Base-by-base conservation (phyloP, 2,888 invertebrate species). In the Abscondita cerata region DNA sequence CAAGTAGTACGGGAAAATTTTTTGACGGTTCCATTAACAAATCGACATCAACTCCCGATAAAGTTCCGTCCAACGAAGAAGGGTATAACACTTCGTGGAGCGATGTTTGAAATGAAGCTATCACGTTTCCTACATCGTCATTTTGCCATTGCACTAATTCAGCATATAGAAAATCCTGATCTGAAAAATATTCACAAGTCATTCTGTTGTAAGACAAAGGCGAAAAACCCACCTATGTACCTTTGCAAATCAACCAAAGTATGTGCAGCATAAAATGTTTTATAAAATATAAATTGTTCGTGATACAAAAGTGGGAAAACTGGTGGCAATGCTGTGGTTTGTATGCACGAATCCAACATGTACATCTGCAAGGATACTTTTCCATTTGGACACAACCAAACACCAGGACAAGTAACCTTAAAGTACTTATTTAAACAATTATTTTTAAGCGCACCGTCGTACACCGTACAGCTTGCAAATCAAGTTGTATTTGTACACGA, bases 321-420 rank as follows among this genome's bases (percentile, higher is more conserved):
- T 0, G 93, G 91, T 1, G 85, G 82, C 38, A 87, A 78, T 56
- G 85, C 80, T 65, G 84, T 84, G 5, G 92, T 92, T 76, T 89
- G 87, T 66, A 87, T 85, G 70, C 85, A 87, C 31, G 88, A 87
- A 40, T 89, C 89, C 46, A 93, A 82, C 52, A 89, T 83, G 68
- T 84, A 86, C 34, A 93, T 83, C 65, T 87, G 87, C 19, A 93
- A 81, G 5, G 89, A 89, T 6, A 91, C 85, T 73, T 88, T 86
- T n/a, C 93, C 92, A 78, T 89, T 89, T 64, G 90, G 88, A 73
- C 91, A 91, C 25, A 93, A 81, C 90, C 92, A 93, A 11, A 93
- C 92, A 31, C 93, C 93, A n/a, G 93, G 93, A 77, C 93, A 93
- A 58, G 90, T 88, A 20, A 93, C 86, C 90, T 90, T 70, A 6